Conservation (phyloP, 2,888 invertebrate species). For the Amblyjoppa fuscipennis region DNA sequence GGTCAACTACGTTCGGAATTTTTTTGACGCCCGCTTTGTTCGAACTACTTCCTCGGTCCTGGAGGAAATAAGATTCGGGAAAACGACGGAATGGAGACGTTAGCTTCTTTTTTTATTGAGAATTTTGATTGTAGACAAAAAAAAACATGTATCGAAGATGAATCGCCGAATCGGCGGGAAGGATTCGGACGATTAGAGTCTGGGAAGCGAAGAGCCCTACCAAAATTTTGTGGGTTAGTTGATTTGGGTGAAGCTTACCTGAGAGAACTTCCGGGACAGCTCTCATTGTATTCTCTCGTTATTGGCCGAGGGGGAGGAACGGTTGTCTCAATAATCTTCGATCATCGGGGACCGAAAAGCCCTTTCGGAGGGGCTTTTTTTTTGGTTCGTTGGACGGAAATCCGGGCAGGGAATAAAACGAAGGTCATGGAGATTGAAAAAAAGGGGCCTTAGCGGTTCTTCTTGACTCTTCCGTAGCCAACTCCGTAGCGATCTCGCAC, state of each 20-base stretch:
- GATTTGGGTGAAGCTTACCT: neutral
- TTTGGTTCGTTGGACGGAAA: neutral
- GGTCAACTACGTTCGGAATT: neutral
- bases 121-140: neutral
- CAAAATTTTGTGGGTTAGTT: neutral
- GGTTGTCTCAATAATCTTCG: constrained; percentile 24
- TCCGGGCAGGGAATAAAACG: constrained; percentile 5
- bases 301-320: neutral
- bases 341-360: constrained; percentile 1
- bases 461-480: constrained; percentile 13
- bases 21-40: constrained; percentile 30
- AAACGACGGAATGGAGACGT: neutral
- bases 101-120: neutral
- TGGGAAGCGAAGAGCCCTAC: neutral
- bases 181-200: constrained; percentile 3
- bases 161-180: neutral
- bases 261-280: constrained; percentile 9
- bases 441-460: neutral
- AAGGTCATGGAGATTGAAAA: constrained; percentile 16
- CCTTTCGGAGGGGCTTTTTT: neutral
- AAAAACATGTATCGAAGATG: neutral
- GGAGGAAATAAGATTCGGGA: neutral
- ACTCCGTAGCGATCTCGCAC: constrained; percentile 4
- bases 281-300: neutral
- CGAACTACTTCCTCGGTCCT: neutral